Evolutionary conservation across 2,113 vertebrate species (phyloP).

Genomic region (Barbus barbus): DNA sequence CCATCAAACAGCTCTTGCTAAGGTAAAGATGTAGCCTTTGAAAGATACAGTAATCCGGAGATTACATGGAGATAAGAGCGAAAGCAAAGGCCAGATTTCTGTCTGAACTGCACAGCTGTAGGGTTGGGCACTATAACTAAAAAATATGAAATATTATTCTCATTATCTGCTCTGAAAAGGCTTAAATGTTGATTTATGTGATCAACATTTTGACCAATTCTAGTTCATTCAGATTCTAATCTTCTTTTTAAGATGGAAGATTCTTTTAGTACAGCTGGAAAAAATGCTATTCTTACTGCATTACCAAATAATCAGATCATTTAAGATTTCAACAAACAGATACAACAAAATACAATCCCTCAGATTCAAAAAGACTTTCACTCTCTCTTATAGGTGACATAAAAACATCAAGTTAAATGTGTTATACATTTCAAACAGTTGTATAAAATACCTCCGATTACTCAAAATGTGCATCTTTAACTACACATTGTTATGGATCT

Average conservation of each 20-base stretch:
- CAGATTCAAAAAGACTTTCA: background rate
- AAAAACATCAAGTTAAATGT: background rate
- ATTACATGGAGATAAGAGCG: background rate
- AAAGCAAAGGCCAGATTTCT: background rate
- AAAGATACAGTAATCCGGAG: background rate
- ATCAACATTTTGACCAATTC: background rate
- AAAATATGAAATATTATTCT: background rate
- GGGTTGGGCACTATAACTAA: background rate
- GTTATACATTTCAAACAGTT: background rate
- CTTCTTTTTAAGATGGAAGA: background rate
- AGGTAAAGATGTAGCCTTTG: constrained; percentile 11
- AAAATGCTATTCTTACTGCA: background rate
- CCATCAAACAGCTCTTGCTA: background rate
- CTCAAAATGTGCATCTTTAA: background rate
- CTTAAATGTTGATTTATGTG: background rate
- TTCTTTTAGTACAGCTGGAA: background rate
- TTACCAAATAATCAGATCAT: background rate
- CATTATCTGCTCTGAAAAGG: background rate
- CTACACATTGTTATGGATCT: background rate
- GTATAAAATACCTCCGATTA: background rate
- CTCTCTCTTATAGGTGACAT: background rate
- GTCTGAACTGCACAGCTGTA: background rate
- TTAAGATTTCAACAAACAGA: background rate
- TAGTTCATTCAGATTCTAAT: background rate
- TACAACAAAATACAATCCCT: background rate